Evolutionary conservation across 2,797 vertebrate species (phyloP), one percentile per base, ranked within the genome.

Genomic region (Trachurus trachurus): DNA sequence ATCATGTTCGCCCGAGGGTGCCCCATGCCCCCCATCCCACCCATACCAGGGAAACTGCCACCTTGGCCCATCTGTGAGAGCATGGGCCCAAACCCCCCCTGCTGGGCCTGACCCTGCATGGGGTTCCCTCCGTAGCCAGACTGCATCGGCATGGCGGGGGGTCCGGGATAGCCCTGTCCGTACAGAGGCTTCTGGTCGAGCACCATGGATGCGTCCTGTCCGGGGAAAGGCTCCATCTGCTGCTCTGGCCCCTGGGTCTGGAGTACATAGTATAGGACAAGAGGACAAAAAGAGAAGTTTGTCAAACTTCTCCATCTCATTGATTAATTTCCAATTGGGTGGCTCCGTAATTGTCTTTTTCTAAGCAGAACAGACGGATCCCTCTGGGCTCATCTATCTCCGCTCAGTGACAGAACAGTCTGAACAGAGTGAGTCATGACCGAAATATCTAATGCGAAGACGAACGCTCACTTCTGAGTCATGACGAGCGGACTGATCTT

Each of bases 141-240:
- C 77, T 96, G 96, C 93, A 98, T 92, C 1, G 95, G 92, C 92
- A 97, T 91, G 37, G 95, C 85, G 21, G 97, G 97, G 59, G 97
- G 96, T 2, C 96, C 95, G 0, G 97, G 95, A 63, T 97, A 98
- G 6, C 96, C 95, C 65, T 97, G 96, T 29, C 96, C 94, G 57
- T 98, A 99, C 7, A 97, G 87, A 0, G 96, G 90, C 91, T 99
- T 99, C 90, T 96, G 97, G 17, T 98, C 98, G 74, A 97, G 95
- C 89, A 96, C 93, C 85, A 97, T 95, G 70, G 97, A 87, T 0
- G 97, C 94, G 76, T 98, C 98, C 88, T 97, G 98, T 44, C 96
- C 95, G 71, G 96, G 95, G 89, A 98, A 99, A 63, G 93, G 86
- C 83, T 99, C 97, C 88, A 96, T 89, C 90, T 86, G 93, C 70